Conservation (phyloP, 2,113 vertebrate species). For the Scatophagus argus region DNA sequence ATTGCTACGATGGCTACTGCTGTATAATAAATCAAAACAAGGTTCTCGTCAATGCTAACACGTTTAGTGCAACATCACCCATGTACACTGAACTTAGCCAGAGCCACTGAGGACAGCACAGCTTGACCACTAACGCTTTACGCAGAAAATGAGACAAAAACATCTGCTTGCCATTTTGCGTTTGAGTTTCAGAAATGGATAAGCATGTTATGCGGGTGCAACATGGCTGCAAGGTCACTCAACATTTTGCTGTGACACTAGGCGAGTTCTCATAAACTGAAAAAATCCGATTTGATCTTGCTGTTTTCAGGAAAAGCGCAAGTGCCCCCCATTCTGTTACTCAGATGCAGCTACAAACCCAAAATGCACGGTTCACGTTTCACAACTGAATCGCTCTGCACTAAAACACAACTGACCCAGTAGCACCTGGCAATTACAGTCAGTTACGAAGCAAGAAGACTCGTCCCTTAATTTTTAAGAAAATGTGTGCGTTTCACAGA, state of each 20-base stretch:
- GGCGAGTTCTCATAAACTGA: slow-evolving; percentile 28
- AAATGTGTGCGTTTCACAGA: slow-evolving; percentile 59
- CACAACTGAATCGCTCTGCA: slow-evolving; percentile 21
- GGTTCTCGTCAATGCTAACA: slow-evolving; percentile 14
- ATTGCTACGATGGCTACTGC: slow-evolving; percentile 52
- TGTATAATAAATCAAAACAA: slow-evolving; percentile 32
- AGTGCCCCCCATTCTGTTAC: neutral
- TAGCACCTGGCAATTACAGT: slow-evolving; percentile 44
- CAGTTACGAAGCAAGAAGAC: slow-evolving; percentile 24
- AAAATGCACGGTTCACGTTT: slow-evolving; percentile 38
- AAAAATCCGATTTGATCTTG: slow-evolving; percentile 36
- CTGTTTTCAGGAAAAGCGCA: slow-evolving; percentile 21
- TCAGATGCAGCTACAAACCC: slow-evolving; percentile 20
- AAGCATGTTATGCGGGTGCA: slow-evolving; percentile 42
- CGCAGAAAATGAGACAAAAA: slow-evolving; percentile 18
- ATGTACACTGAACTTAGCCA: slow-evolving; percentile 22
- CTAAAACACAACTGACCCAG: slow-evolving; percentile 38
- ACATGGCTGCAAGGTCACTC: slow-evolving; percentile 67
- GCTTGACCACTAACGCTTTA: slow-evolving; percentile 21
- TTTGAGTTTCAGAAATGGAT: slow-evolving; percentile 45
- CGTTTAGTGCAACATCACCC: slow-evolving; percentile 15
- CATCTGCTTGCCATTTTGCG: slow-evolving; percentile 45
- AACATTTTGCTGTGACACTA: slow-evolving; percentile 17
- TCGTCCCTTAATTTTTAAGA: slow-evolving; percentile 20
- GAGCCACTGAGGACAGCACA: slow-evolving; percentile 28